Evolutionary conservation across 2,888 invertebrate species (phyloP).

Genomic region (Drosophila sordidula): DNA sequence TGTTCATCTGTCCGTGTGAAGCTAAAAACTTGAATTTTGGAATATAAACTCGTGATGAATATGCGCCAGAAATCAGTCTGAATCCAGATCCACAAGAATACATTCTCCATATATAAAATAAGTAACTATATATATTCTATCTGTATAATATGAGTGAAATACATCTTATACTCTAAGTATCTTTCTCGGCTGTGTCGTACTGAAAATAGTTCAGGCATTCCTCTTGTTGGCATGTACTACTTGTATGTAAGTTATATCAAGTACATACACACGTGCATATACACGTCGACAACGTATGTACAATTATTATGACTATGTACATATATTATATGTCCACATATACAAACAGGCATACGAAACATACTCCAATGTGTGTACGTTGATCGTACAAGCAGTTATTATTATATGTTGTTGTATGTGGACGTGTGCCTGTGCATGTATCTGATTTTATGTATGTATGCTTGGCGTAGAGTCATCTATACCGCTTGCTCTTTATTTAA

Average conservation of each 20-base stretch:
- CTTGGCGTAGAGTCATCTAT: conserved; percentile 35
- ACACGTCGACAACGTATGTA: background rate
- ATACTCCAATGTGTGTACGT: background rate
- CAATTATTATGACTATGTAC: background rate
- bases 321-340: background rate
- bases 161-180: background rate
- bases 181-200: background rate
- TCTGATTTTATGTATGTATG: conserved; percentile 1
- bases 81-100: too few relatives aligned
- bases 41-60: too few relatives aligned
- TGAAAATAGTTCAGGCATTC: background rate
- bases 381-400: conserved; percentile 5
- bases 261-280: too few relatives aligned
- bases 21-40: too few relatives aligned
- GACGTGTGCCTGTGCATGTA: conserved; percentile 28
- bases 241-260: background rate
- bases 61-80: too few relatives aligned
- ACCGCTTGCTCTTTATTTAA: conserved; percentile 63
- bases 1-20: too few relatives aligned
- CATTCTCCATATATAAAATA: too few relatives aligned
- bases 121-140: too few relatives aligned
- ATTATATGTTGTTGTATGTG: conserved; percentile 6
- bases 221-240: background rate
- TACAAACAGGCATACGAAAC: too few relatives aligned
- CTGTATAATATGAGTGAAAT: too few relatives aligned